phyloP scores from a whole-genome alignment of 2,888 invertebrate species.

The Altica lythri region DNA sequence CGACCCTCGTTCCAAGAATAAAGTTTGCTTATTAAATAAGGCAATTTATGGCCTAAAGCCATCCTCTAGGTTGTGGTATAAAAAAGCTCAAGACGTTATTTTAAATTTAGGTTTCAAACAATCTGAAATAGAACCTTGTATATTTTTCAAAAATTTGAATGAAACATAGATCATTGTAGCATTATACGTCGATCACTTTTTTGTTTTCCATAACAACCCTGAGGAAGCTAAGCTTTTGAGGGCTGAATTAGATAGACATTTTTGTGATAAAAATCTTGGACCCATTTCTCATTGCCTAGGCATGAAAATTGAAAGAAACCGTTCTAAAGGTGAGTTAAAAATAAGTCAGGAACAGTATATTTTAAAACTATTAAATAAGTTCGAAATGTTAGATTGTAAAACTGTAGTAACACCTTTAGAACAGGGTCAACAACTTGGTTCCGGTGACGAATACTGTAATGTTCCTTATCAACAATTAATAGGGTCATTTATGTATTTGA shows the following conservation, averaged over 20 bases:
- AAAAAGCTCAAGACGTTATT: conserved; percentile 29
- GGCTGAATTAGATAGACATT: conserved; percentile 14
- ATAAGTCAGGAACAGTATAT: conserved; percentile 29
- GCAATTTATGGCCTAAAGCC: no score
- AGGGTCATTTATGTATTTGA: not conserved
- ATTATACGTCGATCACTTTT: conserved; percentile 28
- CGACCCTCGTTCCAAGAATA: conserved; percentile 24
- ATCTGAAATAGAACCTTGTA: no score
- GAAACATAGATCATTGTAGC: conserved; percentile 23
- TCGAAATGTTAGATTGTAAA: conserved; percentile 25
- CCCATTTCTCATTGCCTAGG: conserved; percentile 24
- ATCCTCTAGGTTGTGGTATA: conserved; percentile 39
- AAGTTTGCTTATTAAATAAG: conserved; percentile 38
- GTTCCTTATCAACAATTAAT: conserved; percentile 15
- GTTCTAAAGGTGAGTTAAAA: conserved; percentile 22
- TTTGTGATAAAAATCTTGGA: conserved; percentile 22
- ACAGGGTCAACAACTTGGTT: conserved; percentile 3
- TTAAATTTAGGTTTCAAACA: conserved; percentile 18
- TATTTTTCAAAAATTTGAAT: conserved; percentile 21
- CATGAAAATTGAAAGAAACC: conserved; percentile 26
- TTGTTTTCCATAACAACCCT: conserved; percentile 23
- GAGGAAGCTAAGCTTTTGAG: conserved; percentile 21
- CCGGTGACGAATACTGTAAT: conserved; percentile 5
- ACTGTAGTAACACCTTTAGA: conserved; percentile 26
- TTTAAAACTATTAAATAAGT: conserved; percentile 18